phyloP scores from a whole-genome alignment of 2,113 vertebrate species.

The Cynoglossus semilaevis region DNA sequence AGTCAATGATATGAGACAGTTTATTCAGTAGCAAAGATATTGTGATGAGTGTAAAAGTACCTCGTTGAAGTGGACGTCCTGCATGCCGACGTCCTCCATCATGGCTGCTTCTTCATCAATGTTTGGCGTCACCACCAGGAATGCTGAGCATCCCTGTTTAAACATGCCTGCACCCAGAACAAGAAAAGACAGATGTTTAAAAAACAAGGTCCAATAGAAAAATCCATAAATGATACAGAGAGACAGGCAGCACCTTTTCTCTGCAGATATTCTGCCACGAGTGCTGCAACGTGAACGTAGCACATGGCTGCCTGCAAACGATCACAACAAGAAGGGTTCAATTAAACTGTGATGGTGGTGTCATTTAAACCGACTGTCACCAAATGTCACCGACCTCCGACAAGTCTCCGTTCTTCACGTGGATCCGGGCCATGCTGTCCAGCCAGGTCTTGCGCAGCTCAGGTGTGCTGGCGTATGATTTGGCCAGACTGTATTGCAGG shows the following conservation, averaged over 20 bases:
- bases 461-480: constrained; percentile 95
- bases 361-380: too few species aligned
- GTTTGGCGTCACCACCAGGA: constrained; percentile 94
- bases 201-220: too few species aligned
- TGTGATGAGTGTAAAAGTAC: constrained; percentile 56
- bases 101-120: constrained; percentile 98
- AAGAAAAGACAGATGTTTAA: neutral
- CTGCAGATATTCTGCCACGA: constrained; percentile 92
- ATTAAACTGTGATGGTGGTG: too few species aligned
- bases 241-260: constrained; percentile 82
- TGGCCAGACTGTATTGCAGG: constrained; percentile 97
- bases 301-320: constrained; percentile 92
- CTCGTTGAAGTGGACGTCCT: constrained; percentile 98
- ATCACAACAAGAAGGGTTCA: neutral
- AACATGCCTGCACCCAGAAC: constrained; percentile 82
- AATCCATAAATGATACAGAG: too few species aligned
- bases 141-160: constrained; percentile 93
- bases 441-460: constrained; percentile 97
- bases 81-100: constrained; percentile 99
- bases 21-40: too few species aligned
- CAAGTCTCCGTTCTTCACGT: constrained; percentile 95
- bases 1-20: too few species aligned
- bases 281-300: constrained; percentile 91
- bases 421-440: constrained; percentile 98
- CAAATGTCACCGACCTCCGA: constrained; percentile 81